Percentiles rank a stretch among this genome's conserved stretches.
phyloP scores from a whole-genome alignment of 92 coral and sea anemone genomes.

The Siderastrea siderea region DNA sequence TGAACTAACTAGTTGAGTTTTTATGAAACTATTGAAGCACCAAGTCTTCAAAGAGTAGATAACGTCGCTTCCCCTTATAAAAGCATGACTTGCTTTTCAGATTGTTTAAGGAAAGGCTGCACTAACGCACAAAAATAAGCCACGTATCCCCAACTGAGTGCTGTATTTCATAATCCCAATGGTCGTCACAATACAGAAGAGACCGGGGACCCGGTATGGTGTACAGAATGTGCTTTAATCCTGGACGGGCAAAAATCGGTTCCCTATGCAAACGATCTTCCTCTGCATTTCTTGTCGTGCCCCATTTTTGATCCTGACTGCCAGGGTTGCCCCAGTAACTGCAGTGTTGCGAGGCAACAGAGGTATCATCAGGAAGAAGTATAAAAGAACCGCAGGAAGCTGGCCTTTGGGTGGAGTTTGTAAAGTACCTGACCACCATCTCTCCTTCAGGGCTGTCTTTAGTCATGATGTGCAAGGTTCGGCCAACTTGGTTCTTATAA shows the following conservation, averaged over 20 bases:
- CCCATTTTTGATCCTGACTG: background rate
- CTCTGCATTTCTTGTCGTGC: background rate
- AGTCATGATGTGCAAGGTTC: slow-evolving; percentile 68
- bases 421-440: slow-evolving; percentile 45
- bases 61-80: background rate
- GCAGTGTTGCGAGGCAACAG: slow-evolving; percentile 25
- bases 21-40: too few species aligned
- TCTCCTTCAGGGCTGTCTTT: slow-evolving; percentile 18
- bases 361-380: slow-evolving; percentile 46
- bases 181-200: background rate
- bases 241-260: background rate
- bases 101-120: background rate
- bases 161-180: background rate
- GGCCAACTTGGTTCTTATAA: slow-evolving; percentile 28
- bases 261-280: background rate
- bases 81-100: background rate
- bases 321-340: slow-evolving; percentile 27
- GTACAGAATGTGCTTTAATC: background rate
- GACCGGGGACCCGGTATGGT: background rate
- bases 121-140: slow-evolving; percentile 3
- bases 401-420: background rate
- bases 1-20: too few species aligned
- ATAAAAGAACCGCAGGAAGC: slow-evolving; percentile 44
- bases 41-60: too few species aligned
- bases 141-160: background rate